Percentiles rank a stretch among this genome's conserved stretches.
phyloP scores from a whole-genome alignment of 2,113 vertebrate species.

The Herpailurus yagouaroundi region DNA sequence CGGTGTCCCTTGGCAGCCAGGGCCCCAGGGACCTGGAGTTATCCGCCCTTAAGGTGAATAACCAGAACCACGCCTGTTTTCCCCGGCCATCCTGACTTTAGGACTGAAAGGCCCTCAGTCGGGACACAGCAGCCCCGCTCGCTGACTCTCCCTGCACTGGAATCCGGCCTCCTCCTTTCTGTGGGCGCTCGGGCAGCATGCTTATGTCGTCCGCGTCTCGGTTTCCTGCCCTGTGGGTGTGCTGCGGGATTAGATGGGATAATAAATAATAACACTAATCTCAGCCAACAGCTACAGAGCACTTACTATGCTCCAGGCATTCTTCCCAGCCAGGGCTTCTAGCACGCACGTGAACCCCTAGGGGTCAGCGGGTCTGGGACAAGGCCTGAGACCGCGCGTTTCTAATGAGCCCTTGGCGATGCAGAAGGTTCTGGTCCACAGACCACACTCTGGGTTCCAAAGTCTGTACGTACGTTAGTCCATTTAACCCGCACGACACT shows the following conservation, averaged over 20 bases:
- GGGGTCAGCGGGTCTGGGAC: not conserved
- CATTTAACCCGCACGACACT: not conserved
- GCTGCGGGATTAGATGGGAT: not conserved
- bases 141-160: not conserved
- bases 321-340: not conserved
- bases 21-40: not conserved
- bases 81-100: not conserved
- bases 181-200: not conserved
- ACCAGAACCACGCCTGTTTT: not conserved
- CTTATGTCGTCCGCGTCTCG: not conserved
- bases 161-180: not conserved
- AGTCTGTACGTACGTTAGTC: not conserved
- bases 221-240: slow-evolving; percentile 32
- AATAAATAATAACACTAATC: slow-evolving; percentile 55
- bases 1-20: not conserved
- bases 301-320: not conserved
- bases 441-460: not conserved
- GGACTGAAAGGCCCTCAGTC: not conserved
- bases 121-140: not conserved
- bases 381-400: not conserved
- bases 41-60: not conserved
- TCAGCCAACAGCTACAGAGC: not conserved
- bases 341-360: not conserved
- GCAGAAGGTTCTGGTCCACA: not conserved
- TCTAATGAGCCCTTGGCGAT: not conserved